These are phyloP conservation scores for Ameiurus melas DNA, from an alignment of 2,113 vertebrate genomes.

Conservation along the genomic window DNA sequence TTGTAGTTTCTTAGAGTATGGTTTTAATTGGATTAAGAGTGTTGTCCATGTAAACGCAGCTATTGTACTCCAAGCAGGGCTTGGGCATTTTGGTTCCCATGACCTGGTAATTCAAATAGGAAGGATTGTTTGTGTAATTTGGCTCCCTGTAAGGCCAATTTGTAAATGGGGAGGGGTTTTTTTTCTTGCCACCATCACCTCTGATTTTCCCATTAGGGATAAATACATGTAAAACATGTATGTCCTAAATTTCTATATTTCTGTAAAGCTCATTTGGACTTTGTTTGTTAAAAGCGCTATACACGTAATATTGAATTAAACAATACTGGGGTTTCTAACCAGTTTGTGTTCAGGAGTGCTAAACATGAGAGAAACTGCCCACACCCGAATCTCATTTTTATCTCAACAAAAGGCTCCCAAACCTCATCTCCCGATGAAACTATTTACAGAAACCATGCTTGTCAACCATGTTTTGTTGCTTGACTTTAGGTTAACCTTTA, in stretches of 20 bases:
- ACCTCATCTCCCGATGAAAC: neutral
- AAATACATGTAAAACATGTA: no score
- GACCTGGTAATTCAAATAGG: neutral
- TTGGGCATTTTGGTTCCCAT: neutral
- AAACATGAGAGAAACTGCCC: neutral
- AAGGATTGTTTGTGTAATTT: no score
- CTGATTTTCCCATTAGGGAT: no score
- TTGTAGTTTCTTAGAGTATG: no score
- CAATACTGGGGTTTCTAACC: neutral
- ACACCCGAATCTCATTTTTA: neutral
- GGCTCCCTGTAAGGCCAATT: neutral
- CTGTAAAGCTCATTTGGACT: no score
- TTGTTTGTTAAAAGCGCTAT: no score
- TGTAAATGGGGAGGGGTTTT: neutral
- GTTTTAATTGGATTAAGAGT: no score
- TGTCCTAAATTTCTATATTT: no score
- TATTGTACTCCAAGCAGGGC: neutral
- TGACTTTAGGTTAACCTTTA: neutral
- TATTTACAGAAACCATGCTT: neutral
- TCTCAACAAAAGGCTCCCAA: neutral
- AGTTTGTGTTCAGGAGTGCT: neutral
- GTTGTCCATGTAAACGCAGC: no score
- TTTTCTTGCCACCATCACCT: no score
- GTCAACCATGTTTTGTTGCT: neutral
- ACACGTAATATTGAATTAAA: no score